These are phyloP conservation scores for Psittacula cyanocephala DNA, from an alignment of 2,113 vertebrate genomes.

Conservation along the genomic window DNA sequence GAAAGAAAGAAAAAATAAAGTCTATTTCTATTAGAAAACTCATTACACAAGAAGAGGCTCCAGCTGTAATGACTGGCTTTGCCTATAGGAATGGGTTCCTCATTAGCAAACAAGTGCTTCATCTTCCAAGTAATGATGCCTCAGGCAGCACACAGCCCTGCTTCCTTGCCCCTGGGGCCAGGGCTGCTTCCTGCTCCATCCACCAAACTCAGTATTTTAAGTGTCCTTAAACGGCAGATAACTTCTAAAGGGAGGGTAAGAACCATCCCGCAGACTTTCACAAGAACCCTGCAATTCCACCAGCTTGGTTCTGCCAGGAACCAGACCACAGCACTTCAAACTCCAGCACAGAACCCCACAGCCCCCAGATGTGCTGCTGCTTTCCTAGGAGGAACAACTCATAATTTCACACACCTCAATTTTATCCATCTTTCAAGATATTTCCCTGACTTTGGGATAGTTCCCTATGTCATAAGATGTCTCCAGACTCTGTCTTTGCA, in stretches of 20 bases:
- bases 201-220: not conserved
- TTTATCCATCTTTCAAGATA: not conserved
- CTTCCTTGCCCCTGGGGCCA: not conserved
- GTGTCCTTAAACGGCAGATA: not conserved
- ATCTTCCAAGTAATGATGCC: not conserved
- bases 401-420: not conserved
- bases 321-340: not conserved
- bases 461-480: not conserved
- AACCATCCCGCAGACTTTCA: not conserved
- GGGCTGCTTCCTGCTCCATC: not conserved
- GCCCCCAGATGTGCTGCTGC: not conserved
- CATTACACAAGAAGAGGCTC: not conserved
- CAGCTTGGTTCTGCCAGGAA: not conserved
- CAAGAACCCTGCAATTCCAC: not conserved
- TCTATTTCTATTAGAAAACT: not conserved
- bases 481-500: not conserved
- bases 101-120: not conserved
- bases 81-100: not conserved
- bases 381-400: not conserved
- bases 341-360: not conserved
- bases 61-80: not conserved
- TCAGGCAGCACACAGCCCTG: not conserved
- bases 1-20: too few relatives aligned
- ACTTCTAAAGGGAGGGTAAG: not conserved
- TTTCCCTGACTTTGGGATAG: not conserved